phyloP scores from a whole-genome alignment of 2,797 vertebrate species.

The Periophthalmus magnuspinnatus region DNA sequence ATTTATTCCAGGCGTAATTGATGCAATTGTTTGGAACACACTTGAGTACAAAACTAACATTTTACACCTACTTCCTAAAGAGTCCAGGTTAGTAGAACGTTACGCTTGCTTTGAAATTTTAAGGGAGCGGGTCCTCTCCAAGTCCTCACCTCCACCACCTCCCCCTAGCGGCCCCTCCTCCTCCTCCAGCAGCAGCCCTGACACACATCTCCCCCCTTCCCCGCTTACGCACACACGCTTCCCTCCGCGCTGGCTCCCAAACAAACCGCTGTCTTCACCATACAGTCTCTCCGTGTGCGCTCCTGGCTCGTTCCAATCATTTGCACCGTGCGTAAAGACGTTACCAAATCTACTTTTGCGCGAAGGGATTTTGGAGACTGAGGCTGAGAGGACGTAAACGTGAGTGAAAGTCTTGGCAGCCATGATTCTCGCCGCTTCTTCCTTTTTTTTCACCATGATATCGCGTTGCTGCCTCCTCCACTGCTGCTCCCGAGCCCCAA shows the following conservation, averaged over 20 bases:
- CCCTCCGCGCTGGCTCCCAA: conserved; percentile 53
- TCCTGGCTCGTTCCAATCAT: conserved; percentile 78
- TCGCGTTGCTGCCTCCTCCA: conserved; percentile 33
- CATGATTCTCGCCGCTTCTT: conserved; percentile 84
- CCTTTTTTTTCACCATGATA: conserved; percentile 48
- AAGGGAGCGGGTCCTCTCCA: conserved; percentile 24
- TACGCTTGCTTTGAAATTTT: background rate
- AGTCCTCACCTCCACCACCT: conserved; percentile 20
- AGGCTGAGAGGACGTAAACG: conserved; percentile 65
- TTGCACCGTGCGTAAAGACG: conserved; percentile 87
- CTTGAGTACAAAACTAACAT: background rate
- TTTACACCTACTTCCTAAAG: background rate
- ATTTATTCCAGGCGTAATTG: background rate
- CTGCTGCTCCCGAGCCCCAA: conserved; percentile 42
- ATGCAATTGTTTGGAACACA: background rate
- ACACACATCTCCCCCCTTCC: conserved; percentile 46
- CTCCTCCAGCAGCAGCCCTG: conserved; percentile 35
- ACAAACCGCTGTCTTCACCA: conserved; percentile 85
- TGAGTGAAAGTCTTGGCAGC: conserved; percentile 94
- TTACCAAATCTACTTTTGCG: conserved; percentile 53
- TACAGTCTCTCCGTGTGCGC: conserved; percentile 75
- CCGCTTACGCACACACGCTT: conserved; percentile 39
- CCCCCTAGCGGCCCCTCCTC: conserved; percentile 16
- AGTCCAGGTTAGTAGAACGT: background rate
- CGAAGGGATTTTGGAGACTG: conserved; percentile 27